Conservation (phyloP, 23 tunicate genomes). For the Halocynthia aurantium region DNA sequence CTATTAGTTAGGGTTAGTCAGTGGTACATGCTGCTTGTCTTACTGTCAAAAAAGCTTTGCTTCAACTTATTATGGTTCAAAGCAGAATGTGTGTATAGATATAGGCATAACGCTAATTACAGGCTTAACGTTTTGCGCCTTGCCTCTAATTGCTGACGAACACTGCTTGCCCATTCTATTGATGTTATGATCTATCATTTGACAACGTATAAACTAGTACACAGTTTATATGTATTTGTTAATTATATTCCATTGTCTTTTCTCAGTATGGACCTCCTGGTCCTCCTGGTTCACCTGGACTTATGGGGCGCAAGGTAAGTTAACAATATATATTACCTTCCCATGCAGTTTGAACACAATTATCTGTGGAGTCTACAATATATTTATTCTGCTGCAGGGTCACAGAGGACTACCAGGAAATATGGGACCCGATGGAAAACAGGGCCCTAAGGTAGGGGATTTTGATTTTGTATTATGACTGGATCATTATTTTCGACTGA, state of each 20-base stretch:
- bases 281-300: background rate
- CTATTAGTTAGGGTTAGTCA: no score
- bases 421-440: slow-evolving; percentile 80
- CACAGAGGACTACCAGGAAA: slow-evolving; percentile 68
- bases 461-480: no score
- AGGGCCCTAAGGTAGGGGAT: slow-evolving; percentile 69
- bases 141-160: no score
- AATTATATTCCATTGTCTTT: background rate
- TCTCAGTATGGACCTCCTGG: slow-evolving; percentile 45
- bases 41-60: no score
- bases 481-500: no score
- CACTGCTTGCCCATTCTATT: no score
- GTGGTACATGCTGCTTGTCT: no score
- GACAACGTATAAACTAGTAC: background rate
- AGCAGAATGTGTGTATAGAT: no score
- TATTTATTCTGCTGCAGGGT: slow-evolving; percentile 31
- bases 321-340: background rate
- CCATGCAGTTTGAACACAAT: background rate
- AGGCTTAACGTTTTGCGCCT: no score
- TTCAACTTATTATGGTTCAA: no score
- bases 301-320: background rate
- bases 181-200: no score
- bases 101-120: no score
- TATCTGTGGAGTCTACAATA: background rate
- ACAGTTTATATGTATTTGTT: background rate